Percentiles rank a stretch among this genome's conserved stretches.
Evolutionary conservation across 1,140 invertebrate species (phyloP).

Genomic region (Diorhabda elongata): DNA sequence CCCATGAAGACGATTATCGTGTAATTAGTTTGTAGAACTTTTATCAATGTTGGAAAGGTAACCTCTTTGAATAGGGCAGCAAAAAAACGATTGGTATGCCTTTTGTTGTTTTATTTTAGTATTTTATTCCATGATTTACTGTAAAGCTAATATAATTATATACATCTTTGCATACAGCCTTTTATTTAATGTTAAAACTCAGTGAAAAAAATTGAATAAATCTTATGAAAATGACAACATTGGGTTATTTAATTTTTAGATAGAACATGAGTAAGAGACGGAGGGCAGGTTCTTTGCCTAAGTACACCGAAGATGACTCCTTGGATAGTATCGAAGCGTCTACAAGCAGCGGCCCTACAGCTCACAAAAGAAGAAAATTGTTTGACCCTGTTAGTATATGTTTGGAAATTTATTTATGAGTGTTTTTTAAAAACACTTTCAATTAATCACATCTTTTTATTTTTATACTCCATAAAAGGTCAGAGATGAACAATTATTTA

Average conservation of each 20-base stretch:
- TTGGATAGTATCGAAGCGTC: constrained; percentile 43
- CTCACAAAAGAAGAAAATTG: constrained; percentile 41
- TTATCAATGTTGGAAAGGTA: constrained; percentile 22
- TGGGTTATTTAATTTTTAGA: constrained; percentile 9
- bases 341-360: constrained; percentile 37
- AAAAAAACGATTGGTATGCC: constrained; percentile 9
- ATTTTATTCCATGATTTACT: neutral
- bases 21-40: neutral
- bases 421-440: too few species aligned
- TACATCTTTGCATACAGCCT: too few species aligned
- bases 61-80: constrained; percentile 14
- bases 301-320: constrained; percentile 57
- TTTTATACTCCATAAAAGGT: too few species aligned
- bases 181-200: too few species aligned
- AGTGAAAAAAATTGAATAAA: too few species aligned
- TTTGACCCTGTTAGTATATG: constrained; percentile 43
- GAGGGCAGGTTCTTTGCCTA: constrained; percentile 60
- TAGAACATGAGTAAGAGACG: constrained; percentile 45
- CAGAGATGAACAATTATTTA: too few species aligned
- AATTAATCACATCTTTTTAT: too few species aligned
- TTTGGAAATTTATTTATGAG: neutral
- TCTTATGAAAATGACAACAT: too few species aligned
- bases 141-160: too few species aligned
- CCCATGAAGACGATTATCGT: neutral
- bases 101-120: constrained; percentile 7